Conservation (phyloP, 1,140 invertebrate species). For the Antheraea pernyi region DNA sequence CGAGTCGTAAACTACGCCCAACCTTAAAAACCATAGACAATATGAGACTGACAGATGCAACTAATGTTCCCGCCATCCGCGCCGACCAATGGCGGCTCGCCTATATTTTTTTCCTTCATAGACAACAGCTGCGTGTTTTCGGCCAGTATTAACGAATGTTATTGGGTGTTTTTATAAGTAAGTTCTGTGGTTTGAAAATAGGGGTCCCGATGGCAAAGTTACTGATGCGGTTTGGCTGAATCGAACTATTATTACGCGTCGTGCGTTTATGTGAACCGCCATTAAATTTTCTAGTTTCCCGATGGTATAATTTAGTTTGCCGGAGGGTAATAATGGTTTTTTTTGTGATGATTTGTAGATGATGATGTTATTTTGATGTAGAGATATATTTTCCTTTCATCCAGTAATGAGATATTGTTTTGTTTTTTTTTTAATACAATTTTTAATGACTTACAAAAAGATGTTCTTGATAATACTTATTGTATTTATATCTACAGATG, state of each 20-base stretch:
- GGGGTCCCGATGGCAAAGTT: not conserved
- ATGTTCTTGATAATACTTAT: not conserved
- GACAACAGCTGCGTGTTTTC: slow-evolving; percentile 63
- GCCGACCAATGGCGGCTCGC: slow-evolving; percentile 47
- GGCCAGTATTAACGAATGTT: slow-evolving; percentile 53
- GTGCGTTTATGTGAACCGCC: not conserved
- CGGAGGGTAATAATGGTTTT: not conserved
- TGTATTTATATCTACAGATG: not conserved
- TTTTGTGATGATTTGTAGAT: not conserved
- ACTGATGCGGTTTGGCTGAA: not conserved
- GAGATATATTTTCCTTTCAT: not conserved
- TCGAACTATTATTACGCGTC: not conserved
- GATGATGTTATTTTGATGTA: slow-evolving; percentile 3
- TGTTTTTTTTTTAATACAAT: not conserved
- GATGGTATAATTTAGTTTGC: not conserved
- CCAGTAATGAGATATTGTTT: not conserved
- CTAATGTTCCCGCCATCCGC: slow-evolving; percentile 54
- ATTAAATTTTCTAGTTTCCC: not conserved
- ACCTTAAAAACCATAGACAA: slow-evolving; percentile 32
- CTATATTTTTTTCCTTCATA: slow-evolving; percentile 45
- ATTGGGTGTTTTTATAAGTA: slow-evolving; percentile 15
- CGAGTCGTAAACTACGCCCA: slow-evolving; percentile 10
- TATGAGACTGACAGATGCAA: slow-evolving; percentile 64
- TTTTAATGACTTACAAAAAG: not conserved
- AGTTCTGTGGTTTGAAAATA: not conserved